These are phyloP conservation scores for Hylaeus anthracinus DNA, from an alignment of 1,140 invertebrate species.

Conservation along the genomic window DNA sequence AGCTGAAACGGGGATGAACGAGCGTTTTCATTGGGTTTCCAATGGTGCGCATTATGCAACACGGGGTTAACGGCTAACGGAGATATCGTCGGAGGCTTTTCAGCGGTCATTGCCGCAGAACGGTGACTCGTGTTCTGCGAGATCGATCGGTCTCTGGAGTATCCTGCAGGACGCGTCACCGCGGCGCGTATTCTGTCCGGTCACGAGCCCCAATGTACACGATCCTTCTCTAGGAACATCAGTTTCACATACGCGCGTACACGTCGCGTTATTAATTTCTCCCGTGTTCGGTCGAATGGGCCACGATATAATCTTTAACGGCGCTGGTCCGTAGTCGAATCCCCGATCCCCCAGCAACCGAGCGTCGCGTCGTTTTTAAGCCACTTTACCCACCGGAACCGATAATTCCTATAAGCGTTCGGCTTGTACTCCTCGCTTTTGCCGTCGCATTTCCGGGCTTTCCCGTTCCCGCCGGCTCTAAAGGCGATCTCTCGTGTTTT, in stretches of 20 bases:
- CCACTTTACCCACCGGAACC: not conserved
- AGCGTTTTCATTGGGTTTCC: no score
- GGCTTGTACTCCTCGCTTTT: not conserved
- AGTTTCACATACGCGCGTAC: conserved; percentile 13
- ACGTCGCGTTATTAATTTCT: conserved; percentile 8
- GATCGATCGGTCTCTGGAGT: conserved; percentile 57
- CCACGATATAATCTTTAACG: conserved; percentile 1
- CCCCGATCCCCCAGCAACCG: not conserved
- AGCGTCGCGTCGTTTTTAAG: not conserved
- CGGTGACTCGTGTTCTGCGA: conserved; percentile 45
- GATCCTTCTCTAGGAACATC: conserved; percentile 39
- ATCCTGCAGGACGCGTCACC: conserved; percentile 53
- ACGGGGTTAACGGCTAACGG: conserved; percentile 36
- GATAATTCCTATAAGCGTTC: not conserved
- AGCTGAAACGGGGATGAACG: no score
- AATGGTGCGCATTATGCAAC: not conserved
- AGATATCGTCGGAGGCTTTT: conserved; percentile 41
- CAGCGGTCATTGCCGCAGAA: conserved; percentile 43
- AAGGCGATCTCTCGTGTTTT: not conserved
- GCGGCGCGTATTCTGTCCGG: conserved; percentile 25
- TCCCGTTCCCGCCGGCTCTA: not conserved
- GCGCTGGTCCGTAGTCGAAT: not conserved
- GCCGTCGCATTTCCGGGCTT: not conserved
- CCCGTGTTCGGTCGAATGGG: not conserved
- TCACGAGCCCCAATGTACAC: conserved; percentile 2